These are phyloP conservation scores for Notamacropus eugenii DNA, from an alignment of 2,797 vertebrate species.

Conservation along the genomic window DNA sequence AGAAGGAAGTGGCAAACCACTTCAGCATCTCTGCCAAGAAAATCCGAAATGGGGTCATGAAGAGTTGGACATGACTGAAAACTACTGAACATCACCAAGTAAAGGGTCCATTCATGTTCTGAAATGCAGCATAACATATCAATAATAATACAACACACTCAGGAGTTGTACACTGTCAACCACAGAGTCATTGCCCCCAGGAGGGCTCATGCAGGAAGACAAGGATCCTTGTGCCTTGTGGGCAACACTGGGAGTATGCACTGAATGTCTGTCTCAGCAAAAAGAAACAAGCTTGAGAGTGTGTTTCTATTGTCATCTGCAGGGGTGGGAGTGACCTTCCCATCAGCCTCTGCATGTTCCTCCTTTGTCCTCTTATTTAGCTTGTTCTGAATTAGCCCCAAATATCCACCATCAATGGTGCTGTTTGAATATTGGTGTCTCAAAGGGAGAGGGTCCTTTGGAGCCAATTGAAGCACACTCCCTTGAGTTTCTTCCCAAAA, in stretches of 20 bases:
- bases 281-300: neutral
- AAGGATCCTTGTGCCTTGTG: neutral
- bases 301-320: neutral
- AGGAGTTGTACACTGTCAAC: neutral
- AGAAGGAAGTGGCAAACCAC: neutral
- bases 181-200: too few relatives aligned
- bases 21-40: neutral
- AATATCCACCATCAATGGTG: conserved; percentile 31
- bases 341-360: neutral
- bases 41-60: neutral
- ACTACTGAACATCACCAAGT: neutral
- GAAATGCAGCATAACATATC: neutral
- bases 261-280: neutral
- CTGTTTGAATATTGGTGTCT: conserved; percentile 13
- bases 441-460: neutral
- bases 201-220: neutral
- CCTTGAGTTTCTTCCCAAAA: neutral
- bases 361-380: neutral
- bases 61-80: neutral
- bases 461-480: conserved; percentile 50
- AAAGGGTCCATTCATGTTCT: neutral
- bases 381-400: neutral
- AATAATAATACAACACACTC: neutral
- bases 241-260: neutral
- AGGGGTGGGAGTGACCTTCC: neutral